Percentiles rank a stretch among this genome's conserved stretches.
Conservation (phyloP, 2,797 vertebrate species). For the Sebastes melanostomus region DNA sequence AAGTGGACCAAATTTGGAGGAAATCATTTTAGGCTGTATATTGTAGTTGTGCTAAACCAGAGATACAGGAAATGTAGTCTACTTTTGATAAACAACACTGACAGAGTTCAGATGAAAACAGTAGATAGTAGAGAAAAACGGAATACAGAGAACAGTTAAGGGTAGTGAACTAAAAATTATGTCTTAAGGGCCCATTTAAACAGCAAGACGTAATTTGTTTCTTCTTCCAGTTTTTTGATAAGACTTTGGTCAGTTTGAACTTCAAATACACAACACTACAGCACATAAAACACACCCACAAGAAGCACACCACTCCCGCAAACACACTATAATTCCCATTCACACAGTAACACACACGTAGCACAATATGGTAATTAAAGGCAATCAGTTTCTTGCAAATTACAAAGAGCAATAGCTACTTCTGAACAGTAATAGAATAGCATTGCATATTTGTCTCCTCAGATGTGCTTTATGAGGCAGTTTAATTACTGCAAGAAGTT, state of each 20-base stretch:
- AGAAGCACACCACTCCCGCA: neutral
- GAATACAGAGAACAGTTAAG: neutral
- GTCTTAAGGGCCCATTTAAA: neutral
- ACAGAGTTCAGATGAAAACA: neutral
- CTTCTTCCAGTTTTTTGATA: neutral
- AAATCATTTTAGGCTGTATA: conserved; percentile 2
- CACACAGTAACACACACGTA: neutral
- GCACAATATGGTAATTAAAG: conserved; percentile 29
- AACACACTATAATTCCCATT: neutral
- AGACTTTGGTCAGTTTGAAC: neutral
- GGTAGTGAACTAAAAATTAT: neutral
- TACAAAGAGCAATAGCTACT: conserved; percentile 22
- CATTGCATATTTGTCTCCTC: conserved; percentile 20
- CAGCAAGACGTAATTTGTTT: neutral
- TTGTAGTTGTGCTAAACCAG: neutral
- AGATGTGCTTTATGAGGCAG: conserved; percentile 32
- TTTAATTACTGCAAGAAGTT: conserved; percentile 52
- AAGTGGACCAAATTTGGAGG: neutral
- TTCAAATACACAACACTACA: neutral
- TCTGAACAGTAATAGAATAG: conserved; percentile 29
- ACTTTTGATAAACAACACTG: neutral
- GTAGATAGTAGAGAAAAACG: neutral
- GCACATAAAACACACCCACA: neutral
- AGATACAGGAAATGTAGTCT: conserved; percentile 5
- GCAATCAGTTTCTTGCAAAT: conserved; percentile 21